Evolutionary conservation across 1,140 invertebrate species (phyloP).

Genomic region (Gryllus bimaculatus): DNA sequence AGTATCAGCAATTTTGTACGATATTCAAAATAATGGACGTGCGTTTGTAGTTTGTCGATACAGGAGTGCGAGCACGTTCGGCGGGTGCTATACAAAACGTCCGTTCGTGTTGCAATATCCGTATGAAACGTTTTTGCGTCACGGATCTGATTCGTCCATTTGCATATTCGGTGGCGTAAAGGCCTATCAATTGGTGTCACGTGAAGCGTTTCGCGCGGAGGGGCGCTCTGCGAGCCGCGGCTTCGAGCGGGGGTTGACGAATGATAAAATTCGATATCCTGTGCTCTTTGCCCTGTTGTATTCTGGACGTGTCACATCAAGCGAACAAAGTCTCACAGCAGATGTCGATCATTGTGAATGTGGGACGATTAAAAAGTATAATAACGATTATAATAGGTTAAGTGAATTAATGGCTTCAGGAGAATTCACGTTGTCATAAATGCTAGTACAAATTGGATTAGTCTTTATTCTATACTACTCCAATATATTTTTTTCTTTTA

Average conservation of each 20-base stretch:
- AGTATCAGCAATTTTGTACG: constrained; percentile 1
- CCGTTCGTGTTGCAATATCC: not conserved
- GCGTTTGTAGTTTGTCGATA: constrained; percentile 1
- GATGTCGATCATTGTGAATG: no score
- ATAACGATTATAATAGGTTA: no score
- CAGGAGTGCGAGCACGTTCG: not conserved
- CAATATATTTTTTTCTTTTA: no score
- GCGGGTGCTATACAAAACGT: not conserved
- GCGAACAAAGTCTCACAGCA: no score
- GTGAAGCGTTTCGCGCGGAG: not conserved
- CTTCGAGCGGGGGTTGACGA: not conserved
- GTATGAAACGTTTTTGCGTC: not conserved
- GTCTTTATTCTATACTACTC: no score
- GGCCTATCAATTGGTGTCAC: not conserved
- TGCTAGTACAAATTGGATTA: no score
- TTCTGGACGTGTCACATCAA: no score
- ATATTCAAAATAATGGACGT: not conserved
- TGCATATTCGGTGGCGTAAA: not conserved
- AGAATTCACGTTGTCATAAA: no score
- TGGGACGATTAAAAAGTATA: no score
- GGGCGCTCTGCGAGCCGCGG: not conserved
- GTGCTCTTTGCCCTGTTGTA: no score
- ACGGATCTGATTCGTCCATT: not conserved
- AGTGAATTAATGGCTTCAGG: no score
- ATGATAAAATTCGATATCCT: constrained; percentile 1